These are phyloP conservation scores for Sminthurides aquaticus DNA, from an alignment of 2,888 invertebrate species.

Conservation along the genomic window DNA sequence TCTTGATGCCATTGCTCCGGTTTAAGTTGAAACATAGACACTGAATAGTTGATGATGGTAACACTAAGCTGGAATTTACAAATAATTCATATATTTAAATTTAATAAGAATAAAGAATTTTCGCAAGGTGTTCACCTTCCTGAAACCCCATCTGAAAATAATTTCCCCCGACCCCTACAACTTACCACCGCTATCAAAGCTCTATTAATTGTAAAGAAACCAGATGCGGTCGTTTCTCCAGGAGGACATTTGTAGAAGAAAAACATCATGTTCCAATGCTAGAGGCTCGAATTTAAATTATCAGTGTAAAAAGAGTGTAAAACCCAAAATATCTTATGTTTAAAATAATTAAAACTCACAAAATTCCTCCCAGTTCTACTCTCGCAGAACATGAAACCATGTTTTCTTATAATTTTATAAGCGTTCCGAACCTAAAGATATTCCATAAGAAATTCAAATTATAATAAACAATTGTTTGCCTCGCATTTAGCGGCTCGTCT, in stretches of 20 bases:
- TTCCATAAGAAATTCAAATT: not conserved
- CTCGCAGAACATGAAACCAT: conserved; percentile 36
- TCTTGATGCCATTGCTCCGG: conserved; percentile 10
- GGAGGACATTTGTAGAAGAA: not conserved
- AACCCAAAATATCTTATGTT: too few species aligned
- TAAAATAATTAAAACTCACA: conserved; percentile 18
- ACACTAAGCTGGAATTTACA: not conserved
- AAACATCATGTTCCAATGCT: conserved; percentile 8
- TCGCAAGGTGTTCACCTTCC: too few species aligned
- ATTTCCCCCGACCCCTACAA: not conserved
- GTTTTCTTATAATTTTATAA: conserved; percentile 31
- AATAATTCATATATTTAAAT: too few species aligned
- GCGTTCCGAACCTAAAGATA: not conserved
- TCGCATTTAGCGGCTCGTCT: not conserved
- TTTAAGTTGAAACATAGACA: conserved; percentile 17
- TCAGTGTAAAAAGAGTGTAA: too few species aligned
- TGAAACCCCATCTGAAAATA: not conserved
- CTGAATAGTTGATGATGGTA: conserved; percentile 8
- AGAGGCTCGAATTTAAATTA: too few species aligned
- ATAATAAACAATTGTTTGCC: not conserved
- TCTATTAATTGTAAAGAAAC: conserved; percentile 2
- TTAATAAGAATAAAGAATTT: too few species aligned
- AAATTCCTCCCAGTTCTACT: conserved; percentile 36
- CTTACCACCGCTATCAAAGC: conserved; percentile 1
- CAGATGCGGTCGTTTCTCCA: not conserved